A percentile compares a stretch with the other conserved stretches of the same genome.
These are phyloP conservation scores for Eupsilia transversa DNA, from an alignment of 2,888 invertebrate genomes.

Conservation along the genomic window DNA sequence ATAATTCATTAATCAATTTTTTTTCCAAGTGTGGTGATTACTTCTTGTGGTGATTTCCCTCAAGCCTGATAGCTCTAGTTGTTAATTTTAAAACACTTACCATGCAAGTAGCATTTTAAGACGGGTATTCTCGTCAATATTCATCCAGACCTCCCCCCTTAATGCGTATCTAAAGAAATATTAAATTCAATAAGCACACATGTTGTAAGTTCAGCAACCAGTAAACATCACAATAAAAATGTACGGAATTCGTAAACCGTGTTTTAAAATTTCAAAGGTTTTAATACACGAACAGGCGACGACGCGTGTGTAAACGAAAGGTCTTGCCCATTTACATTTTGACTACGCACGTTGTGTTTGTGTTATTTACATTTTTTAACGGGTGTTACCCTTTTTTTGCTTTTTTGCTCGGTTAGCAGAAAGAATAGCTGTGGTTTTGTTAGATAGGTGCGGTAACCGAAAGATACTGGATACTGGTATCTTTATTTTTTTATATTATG, in stretches of 20 bases:
- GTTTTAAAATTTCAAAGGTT: conserved; percentile 68
- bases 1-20: not conserved
- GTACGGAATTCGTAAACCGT: conserved; percentile 55
- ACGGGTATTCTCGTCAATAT: not conserved
- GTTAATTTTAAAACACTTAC: not conserved
- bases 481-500: conserved; percentile 6
- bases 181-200: conserved; percentile 40
- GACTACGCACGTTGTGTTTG: conserved; percentile 68
- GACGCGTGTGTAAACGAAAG: conserved; percentile 73
- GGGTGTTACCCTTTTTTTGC: conserved; percentile 45
- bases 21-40: not conserved
- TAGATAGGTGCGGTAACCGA: too few relatives aligned
- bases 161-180: not conserved
- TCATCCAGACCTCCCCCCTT: not conserved
- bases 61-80: not conserved
- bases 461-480: conserved; percentile 1
- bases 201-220: conserved; percentile 41
- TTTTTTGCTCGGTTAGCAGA: conserved; percentile 38
- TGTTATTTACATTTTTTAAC: conserved; percentile 74
- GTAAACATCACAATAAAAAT: conserved; percentile 49
- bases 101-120: not conserved
- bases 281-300: conserved; percentile 70
- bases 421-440: conserved; percentile 32
- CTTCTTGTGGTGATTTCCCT: not conserved
- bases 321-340: conserved; percentile 76